phyloP scores from a whole-genome alignment of 2,888 invertebrate genomes.

The Eurois occulta region DNA sequence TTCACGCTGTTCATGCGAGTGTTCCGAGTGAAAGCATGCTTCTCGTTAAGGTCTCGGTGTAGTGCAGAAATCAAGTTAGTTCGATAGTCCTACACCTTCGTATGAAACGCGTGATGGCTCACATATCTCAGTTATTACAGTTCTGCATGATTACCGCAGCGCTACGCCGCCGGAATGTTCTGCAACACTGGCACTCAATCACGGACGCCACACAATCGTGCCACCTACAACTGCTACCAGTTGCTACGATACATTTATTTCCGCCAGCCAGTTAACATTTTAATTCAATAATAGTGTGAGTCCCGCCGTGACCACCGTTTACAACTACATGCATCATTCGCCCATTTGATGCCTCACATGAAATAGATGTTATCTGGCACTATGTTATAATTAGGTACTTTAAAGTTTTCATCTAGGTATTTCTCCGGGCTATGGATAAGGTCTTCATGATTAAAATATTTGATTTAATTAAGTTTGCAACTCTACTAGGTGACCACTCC shows the following conservation, averaged over 20 bases:
- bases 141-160: slow-evolving; percentile 38
- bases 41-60: not conserved
- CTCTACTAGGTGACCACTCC: not conserved
- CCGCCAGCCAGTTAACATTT: slow-evolving; percentile 15
- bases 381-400: slow-evolving; percentile 1
- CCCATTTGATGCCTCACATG: not conserved
- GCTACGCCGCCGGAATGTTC: slow-evolving; percentile 41
- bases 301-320: not conserved
- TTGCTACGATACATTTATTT: slow-evolving; percentile 10
- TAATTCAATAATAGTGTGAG: not conserved
- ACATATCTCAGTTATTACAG: slow-evolving; percentile 12
- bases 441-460: not conserved
- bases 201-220: slow-evolving; percentile 16
- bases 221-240: not conserved
- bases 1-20: not conserved
- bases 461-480: not conserved
- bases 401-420: slow-evolving; percentile 2
- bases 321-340: not conserved
- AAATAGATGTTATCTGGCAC: slow-evolving; percentile 2
- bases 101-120: not conserved
- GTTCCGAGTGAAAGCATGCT: not conserved
- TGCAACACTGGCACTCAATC: slow-evolving; percentile 19
- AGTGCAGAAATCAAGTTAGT: not conserved
- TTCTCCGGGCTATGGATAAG: not conserved
- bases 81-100: not conserved